Evolutionary conservation across 2,888 invertebrate genomes (phyloP), one percentile per base, ranked within the genome.

Genomic region (Machimus atricapillus): DNA sequence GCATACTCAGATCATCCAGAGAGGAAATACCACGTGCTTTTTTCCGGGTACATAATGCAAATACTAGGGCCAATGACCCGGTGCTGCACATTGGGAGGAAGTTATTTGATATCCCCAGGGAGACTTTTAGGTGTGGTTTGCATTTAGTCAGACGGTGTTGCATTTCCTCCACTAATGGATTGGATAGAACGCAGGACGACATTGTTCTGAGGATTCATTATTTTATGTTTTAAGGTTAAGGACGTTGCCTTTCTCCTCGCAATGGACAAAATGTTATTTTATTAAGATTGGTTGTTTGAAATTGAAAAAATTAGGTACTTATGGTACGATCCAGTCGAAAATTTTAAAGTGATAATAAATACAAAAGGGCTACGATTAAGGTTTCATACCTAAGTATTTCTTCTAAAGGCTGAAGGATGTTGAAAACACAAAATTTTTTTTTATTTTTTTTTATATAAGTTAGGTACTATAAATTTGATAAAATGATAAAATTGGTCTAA

Each of bases 1-100:
- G 87, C 87, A 78, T n/a, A 8, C 86, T 87, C 87, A 76, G 87
- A 83, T 86, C 87, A 88, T 87, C 88, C 87, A 78, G 31, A 76
- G 76, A 34, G 19, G 4, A 19, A 78, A 78, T 40, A 78, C 1
- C 78, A 78, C 78, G 78, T 78, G 78, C 46, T 78, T 43, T n/a
- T 40, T 19, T 37, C 31, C 16, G 9, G 34, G 16, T 40, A 40
- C 16, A 77, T 77, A 77, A 77, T 77, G 46, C 23, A 78, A 78
- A 46, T 78, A 78, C 9, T 40, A 14, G 23, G 78, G 78, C 3
- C 40, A 43, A 43, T 43, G 78, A 78, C 43, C 46, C 27, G 43
- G 4, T 14, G 9, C 16, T 78, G 37, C 78, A 40, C 19, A 23
- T 27, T 66, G 12, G 4, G 27, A 66, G 27, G 66, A 66, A 27